Evolutionary conservation across 2,113 vertebrate species (phyloP), one percentile per base, ranked within the genome.

Genomic region (Lipophrys pholis): DNA sequence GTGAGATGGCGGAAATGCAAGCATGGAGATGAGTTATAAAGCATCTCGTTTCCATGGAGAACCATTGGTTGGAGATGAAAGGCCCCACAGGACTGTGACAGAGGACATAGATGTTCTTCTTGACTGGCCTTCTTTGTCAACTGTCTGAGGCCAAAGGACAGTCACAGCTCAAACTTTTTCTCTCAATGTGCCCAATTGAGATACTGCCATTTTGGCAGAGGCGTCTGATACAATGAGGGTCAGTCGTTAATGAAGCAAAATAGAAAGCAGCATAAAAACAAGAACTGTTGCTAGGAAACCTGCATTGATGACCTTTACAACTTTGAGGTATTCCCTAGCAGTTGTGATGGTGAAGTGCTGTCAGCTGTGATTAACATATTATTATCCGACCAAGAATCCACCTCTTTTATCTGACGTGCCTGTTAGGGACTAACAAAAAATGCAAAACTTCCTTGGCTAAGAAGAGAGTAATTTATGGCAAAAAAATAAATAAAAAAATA

Each of bases 361-460:
- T 60, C 76, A 77, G 81, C 87, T 39, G 58, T 82, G 83, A 91
- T 89, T 89, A 90, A 88, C 91, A 91, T 90, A 90, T 89, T 79
- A 80, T 83, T 66, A 81, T 80, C 81, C 14, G 54, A 86, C 81
- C 73, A 86, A 80, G 62, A 73, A 43, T 40, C 64, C 12, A 50
- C 51, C 30, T 74, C 72, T 80, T 87, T 87, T 55, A 76, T 81
- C 63, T 72, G 66, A 61, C 21, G 72, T 85, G 79, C 69, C 52
- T 84, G 74, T 76, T 78, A 76, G 71, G 69, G 49, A 62, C 74
- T 69, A 54, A 61, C 70, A 67, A 64, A 73, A 79, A 72, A 79
- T 39, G 40, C 9, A 65, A 81, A 87, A 60, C 73, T 55, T 76
- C 61, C 78, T 1, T 10, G 66, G 81, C 82, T 70, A 52, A 62